These are phyloP conservation scores for Philopedon plagiatum DNA, from an alignment of 2,888 invertebrate species.

Conservation along the genomic window DNA sequence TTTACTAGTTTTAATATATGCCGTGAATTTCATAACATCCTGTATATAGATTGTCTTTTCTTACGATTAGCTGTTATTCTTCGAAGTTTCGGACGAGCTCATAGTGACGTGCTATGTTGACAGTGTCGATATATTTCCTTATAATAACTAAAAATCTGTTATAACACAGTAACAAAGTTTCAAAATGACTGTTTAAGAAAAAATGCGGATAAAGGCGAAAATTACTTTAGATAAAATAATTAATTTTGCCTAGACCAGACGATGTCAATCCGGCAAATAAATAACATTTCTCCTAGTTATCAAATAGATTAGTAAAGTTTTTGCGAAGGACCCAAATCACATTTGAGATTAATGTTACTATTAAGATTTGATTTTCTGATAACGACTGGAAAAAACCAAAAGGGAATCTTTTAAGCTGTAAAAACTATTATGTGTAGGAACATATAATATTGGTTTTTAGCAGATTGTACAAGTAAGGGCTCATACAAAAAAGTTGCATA, in stretches of 20 bases:
- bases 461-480: too few species aligned
- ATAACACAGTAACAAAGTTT: too few species aligned
- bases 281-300: conserved; percentile 3
- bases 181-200: neutral
- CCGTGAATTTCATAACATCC: too few species aligned
- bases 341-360: neutral
- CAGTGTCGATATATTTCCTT: too few species aligned
- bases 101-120: too few species aligned
- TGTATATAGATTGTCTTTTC: too few species aligned
- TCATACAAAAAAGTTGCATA: too few species aligned
- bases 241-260: neutral
- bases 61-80: too few species aligned
- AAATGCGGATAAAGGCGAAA: neutral
- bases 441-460: too few species aligned
- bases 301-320: conserved; percentile 14
- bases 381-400: neutral
- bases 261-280: neutral
- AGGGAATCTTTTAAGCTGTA: neutral
- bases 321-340: conserved; percentile 2
- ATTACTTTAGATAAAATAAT: neutral
- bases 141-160: too few species aligned
- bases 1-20: too few species aligned
- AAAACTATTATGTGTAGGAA: neutral
- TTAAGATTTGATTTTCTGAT: conserved; percentile 4
- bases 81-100: too few species aligned